These are phyloP conservation scores for Eupithecia tripunctaria DNA, from an alignment of 2,888 invertebrate genomes.

Conservation along the genomic window DNA sequence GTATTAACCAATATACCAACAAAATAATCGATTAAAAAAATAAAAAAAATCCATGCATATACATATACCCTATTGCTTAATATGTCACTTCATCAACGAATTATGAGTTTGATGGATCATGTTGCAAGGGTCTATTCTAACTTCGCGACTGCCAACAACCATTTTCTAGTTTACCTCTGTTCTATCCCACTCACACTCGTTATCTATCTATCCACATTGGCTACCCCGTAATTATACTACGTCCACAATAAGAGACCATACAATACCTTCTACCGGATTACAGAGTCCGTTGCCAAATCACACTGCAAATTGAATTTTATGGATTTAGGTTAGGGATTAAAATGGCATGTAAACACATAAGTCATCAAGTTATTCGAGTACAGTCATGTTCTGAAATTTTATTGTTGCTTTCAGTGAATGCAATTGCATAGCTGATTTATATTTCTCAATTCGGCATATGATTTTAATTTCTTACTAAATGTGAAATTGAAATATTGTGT, in stretches of 20 bases:
- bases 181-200: neutral
- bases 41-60: too few relatives aligned
- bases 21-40: too few relatives aligned
- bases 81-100: too few relatives aligned
- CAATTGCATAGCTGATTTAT: neutral
- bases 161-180: neutral
- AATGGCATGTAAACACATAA: constrained; percentile 27
- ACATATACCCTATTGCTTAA: too few relatives aligned
- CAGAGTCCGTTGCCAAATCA: constrained; percentile 23
- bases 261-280: constrained; percentile 17
- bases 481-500: too few relatives aligned
- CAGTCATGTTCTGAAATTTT: neutral
- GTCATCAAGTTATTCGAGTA: constrained; percentile 8
- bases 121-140: neutral
- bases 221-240: neutral
- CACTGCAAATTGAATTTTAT: constrained; percentile 35
- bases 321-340: constrained; percentile 30
- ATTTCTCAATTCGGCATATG: neutral
- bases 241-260: constrained; percentile 6
- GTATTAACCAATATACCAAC: too few relatives aligned
- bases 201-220: neutral
- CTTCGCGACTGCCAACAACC: neutral
- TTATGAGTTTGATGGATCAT: too few relatives aligned
- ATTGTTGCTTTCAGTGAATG: neutral
- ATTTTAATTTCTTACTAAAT: too few relatives aligned